Percentiles rank a stretch among this genome's conserved stretches.
Conservation (phyloP, 2,888 invertebrate genomes). For the Pherbina coryleti region DNA sequence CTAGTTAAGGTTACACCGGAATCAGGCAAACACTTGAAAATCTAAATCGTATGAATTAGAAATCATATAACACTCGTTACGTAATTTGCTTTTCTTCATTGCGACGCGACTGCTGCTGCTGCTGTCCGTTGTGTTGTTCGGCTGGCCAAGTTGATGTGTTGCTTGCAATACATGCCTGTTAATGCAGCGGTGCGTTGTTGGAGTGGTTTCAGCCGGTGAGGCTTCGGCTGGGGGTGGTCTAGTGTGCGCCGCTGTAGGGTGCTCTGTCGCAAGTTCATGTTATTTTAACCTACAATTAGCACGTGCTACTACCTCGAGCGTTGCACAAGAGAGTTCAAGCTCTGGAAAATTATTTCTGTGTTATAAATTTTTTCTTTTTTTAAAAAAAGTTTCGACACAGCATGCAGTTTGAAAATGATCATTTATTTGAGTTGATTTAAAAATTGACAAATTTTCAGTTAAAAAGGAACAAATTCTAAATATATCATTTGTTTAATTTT, state of each 20-base stretch:
- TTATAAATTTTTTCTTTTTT: background rate
- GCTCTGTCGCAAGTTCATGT: slow-evolving; percentile 31
- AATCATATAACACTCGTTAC: slow-evolving; percentile 53
- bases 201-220: background rate
- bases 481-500: background rate
- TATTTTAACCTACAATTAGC: slow-evolving; percentile 63
- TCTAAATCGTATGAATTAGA: slow-evolving; percentile 24
- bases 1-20: background rate
- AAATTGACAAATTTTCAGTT: background rate
- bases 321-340: slow-evolving; percentile 4
- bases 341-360: background rate
- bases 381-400: background rate
- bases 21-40: slow-evolving; percentile 1
- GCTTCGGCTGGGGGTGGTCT: background rate
- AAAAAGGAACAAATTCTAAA: background rate
- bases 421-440: background rate
- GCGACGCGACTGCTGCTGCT: slow-evolving; percentile 1
- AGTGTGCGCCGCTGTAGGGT: background rate
- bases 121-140: background rate
- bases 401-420: slow-evolving; percentile 3
- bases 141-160: background rate
- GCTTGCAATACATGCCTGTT: background rate
- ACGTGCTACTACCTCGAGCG: slow-evolving; percentile 53
- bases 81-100: slow-evolving; percentile 45
- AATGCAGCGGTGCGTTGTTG: background rate